A percentile compares a stretch with the other conserved stretches of the same genome.
Conservation (phyloP, 2,888 invertebrate species). For the Aromia moschata region DNA sequence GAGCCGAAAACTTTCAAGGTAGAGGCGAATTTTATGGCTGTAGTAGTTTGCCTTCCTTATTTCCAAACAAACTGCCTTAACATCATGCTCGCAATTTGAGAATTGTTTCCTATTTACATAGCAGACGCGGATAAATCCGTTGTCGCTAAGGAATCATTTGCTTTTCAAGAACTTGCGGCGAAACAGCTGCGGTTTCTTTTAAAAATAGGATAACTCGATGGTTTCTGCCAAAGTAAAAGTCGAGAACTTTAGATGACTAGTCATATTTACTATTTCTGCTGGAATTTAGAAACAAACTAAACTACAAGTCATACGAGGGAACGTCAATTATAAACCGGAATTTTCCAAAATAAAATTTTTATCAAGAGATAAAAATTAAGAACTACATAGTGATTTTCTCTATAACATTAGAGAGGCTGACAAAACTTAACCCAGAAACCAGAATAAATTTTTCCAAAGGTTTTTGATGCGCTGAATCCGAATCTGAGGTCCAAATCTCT, state of each 20-base stretch:
- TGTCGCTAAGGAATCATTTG: slow-evolving; percentile 20
- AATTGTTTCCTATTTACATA: slow-evolving; percentile 13
- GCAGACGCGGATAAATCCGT: slow-evolving; percentile 9
- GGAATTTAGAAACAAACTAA: neutral
- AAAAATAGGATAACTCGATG: slow-evolving; percentile 11
- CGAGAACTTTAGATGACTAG: slow-evolving; percentile 12
- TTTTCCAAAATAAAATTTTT: too few species aligned
- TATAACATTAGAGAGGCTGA: too few species aligned
- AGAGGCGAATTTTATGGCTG: neutral
- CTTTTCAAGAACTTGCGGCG: slow-evolving; percentile 5
- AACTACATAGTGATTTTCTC: too few species aligned
- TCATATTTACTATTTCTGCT: neutral
- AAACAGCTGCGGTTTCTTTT: slow-evolving; percentile 12
- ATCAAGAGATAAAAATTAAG: too few species aligned
- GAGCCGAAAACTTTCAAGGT: too few species aligned
- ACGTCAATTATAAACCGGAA: too few species aligned
- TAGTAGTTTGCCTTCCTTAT: neutral
- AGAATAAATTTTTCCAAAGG: too few species aligned
- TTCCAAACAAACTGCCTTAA: slow-evolving; percentile 4
- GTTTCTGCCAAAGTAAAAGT: slow-evolving; percentile 18
- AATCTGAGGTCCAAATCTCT: too few species aligned
- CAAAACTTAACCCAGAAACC: too few species aligned
- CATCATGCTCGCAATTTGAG: slow-evolving; percentile 2
- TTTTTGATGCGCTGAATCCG: too few species aligned
- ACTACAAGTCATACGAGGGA: too few species aligned